These are phyloP conservation scores for Mellilla xanthometata DNA, from an alignment of 2,888 invertebrate species.

Conservation along the genomic window DNA sequence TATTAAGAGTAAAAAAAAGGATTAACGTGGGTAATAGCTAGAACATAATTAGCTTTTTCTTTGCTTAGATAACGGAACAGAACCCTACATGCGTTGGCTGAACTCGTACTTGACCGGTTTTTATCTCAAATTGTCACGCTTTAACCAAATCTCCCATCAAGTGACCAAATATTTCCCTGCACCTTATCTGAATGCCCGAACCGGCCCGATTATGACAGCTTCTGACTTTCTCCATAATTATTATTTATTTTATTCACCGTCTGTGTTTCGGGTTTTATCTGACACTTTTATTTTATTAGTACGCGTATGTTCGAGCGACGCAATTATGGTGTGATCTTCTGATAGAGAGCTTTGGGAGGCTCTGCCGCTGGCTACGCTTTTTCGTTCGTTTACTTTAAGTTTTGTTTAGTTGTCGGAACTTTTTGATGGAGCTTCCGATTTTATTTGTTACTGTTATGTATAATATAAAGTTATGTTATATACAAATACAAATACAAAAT, in stretches of 20 bases:
- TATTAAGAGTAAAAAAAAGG: too few relatives aligned
- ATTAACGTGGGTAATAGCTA: too few relatives aligned
- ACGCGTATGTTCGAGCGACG: constrained; percentile 4
- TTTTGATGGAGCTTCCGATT: too few relatives aligned
- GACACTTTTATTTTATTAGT: constrained; percentile 38
- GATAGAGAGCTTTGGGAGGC: neutral
- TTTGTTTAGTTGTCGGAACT: neutral
- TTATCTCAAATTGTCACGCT: constrained; percentile 14
- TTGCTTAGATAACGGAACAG: too few relatives aligned
- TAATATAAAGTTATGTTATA: too few relatives aligned
- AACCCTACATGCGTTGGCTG: too few relatives aligned
- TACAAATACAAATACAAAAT: too few relatives aligned
- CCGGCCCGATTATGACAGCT: constrained; percentile 36
- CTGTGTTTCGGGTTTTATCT: constrained; percentile 47
- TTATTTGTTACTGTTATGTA: too few relatives aligned
- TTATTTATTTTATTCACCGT: constrained; percentile 73
- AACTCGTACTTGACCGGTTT: too few relatives aligned
- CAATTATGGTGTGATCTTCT: constrained; percentile 6
- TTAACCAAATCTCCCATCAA: constrained; percentile 5
- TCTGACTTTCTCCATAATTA: constrained; percentile 74
- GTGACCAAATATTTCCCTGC: constrained; percentile 62
- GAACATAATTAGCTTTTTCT: too few relatives aligned
- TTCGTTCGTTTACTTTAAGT: neutral
- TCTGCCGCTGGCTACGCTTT: constrained; percentile 1
- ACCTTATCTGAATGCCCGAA: constrained; percentile 46